Conservation (phyloP, 2,888 invertebrate species). For the Mycalesis mineus region DNA sequence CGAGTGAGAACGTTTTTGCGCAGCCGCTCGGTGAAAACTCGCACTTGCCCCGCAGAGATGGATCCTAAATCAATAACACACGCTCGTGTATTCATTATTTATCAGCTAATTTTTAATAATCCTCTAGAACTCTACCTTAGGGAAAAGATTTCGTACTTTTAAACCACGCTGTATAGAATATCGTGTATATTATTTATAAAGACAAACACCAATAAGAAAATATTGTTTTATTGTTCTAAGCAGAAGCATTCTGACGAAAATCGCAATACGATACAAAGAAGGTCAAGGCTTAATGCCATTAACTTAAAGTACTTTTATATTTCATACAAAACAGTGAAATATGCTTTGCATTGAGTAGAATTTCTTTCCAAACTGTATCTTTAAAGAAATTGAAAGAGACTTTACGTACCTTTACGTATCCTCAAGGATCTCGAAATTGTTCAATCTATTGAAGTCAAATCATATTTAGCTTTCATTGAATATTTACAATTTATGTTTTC, state of each 20-base stretch:
- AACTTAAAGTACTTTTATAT: not conserved
- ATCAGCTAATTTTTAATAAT: too few relatives aligned
- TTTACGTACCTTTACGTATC: too few relatives aligned
- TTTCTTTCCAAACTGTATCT: not conserved
- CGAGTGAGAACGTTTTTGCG: too few relatives aligned
- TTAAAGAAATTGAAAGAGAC: slow-evolving; percentile 9
- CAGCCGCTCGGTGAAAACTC: too few relatives aligned
- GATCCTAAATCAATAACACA: too few relatives aligned
- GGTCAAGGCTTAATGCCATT: not conserved
- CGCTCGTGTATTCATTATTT: too few relatives aligned
- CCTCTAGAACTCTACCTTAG: too few relatives aligned
- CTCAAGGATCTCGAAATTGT: not conserved
- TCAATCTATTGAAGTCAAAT: slow-evolving; percentile 6
- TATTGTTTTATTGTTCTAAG: not conserved
- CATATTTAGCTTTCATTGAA: not conserved
- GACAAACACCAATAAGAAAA: not conserved
- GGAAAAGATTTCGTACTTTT: too few relatives aligned
- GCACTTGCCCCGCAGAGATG: too few relatives aligned
- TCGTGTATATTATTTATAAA: not conserved
- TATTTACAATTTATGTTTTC: not conserved
- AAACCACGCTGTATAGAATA: not conserved
- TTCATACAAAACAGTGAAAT: not conserved
- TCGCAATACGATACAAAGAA: not conserved
- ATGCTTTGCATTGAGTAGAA: not conserved
- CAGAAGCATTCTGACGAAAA: not conserved